Evolutionary conservation across 1,140 invertebrate genomes (phyloP).

Genomic region (Diuraphis noxia): DNA sequence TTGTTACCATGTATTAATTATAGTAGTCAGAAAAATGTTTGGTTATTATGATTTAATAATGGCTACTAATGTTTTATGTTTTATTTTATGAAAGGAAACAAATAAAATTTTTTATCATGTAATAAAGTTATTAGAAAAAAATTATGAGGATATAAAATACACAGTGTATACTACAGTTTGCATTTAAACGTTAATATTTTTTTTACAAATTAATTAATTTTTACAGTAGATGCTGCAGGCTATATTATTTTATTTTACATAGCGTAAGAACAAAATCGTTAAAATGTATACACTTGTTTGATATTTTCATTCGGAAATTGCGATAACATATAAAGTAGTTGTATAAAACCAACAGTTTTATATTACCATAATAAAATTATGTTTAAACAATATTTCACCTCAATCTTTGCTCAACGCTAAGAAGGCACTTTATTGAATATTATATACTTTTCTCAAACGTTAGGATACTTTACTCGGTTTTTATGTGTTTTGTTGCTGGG

Average conservation of each 20-base stretch:
- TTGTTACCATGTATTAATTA: background rate
- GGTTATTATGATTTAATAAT: background rate
- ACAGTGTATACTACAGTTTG: background rate
- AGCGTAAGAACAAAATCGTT: background rate
- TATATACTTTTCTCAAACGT: background rate
- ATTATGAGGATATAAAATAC: background rate
- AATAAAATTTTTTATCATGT: background rate
- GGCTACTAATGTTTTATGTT: background rate
- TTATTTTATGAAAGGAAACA: background rate
- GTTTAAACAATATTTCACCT: background rate
- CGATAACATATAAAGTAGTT: background rate
- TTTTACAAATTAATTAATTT: background rate
- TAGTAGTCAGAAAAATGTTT: background rate
- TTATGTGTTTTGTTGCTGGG: slow-evolving; percentile 1
- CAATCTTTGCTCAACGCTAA: background rate
- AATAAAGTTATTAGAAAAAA: background rate
- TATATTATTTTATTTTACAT: background rate
- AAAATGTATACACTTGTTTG: background rate
- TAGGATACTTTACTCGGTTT: background rate
- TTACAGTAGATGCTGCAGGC: background rate
- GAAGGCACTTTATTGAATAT: background rate
- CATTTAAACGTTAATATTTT: background rate
- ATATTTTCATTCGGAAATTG: slow-evolving; percentile 13
- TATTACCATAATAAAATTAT: slow-evolving; percentile 29
- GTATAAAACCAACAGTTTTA: slow-evolving; percentile 14